Conservation (phyloP, 2,888 invertebrate species). For the Dilophus febrilis region DNA sequence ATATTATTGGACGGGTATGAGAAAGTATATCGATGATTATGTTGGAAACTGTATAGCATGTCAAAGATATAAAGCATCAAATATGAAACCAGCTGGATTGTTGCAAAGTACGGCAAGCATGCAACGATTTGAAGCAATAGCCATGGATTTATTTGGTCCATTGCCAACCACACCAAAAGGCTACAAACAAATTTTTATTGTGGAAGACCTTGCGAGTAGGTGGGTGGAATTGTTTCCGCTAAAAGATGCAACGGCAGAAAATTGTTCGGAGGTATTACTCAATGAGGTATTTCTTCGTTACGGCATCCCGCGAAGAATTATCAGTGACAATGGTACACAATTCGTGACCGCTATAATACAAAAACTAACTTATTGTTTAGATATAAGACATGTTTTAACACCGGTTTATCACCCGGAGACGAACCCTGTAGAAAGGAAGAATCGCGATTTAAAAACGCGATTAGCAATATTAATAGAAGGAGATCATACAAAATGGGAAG, state of each 20-base stretch:
- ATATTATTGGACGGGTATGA: constrained; percentile 17
- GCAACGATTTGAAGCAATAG: constrained; percentile 7
- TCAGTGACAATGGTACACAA: constrained; percentile 20
- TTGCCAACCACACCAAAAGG: constrained; percentile 10
- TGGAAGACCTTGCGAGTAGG: constrained; percentile 12
- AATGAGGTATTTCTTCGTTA: constrained; percentile 16
- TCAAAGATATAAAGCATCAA: constrained; percentile 18
- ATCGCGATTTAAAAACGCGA: constrained; percentile 20
- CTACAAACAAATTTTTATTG: constrained; percentile 14
- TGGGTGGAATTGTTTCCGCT: constrained; percentile 17
- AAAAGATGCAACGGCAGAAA: constrained; percentile 11
- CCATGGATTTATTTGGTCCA: constrained; percentile 18
- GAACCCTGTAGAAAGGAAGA: constrained; percentile 21
- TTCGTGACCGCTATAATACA: constrained; percentile 21
- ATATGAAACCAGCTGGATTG: constrained; percentile 19
- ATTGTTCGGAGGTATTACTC: constrained; percentile 10
- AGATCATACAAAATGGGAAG: constrained; percentile 17
- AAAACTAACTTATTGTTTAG: constrained; percentile 12
- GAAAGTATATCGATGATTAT: constrained; percentile 14
- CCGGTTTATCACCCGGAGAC: constrained; percentile 17
- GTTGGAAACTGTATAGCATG: constrained; percentile 16
- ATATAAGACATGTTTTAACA: constrained; percentile 13
- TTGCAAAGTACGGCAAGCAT: constrained; percentile 16
- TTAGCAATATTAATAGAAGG: constrained; percentile 16
- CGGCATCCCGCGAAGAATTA: constrained; percentile 13